Percentiles rank a stretch among this genome's conserved stretches.
These are phyloP conservation scores for Halocynthia roretzi DNA, from an alignment of 23 tunicate species.

Conservation along the genomic window DNA sequence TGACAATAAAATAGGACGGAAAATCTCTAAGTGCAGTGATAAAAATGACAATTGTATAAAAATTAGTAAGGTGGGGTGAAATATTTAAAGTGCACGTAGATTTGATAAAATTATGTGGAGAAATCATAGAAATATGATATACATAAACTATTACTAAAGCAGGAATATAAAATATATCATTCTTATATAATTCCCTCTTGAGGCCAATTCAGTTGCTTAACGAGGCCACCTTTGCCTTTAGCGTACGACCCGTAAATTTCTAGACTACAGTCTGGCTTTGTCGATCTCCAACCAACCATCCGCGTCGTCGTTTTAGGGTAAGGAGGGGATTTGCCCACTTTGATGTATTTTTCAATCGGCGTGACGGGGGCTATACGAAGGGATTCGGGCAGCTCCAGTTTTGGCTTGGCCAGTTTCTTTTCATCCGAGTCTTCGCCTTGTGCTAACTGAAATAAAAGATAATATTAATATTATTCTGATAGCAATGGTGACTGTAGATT, in stretches of 20 bases:
- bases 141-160: not conserved
- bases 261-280: constrained; percentile 68
- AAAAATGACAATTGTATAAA: no score
- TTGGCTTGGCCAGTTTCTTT: constrained; percentile 30
- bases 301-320: constrained; percentile 74
- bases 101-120: no score
- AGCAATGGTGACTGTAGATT: constrained; percentile 8
- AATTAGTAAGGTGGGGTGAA: no score
- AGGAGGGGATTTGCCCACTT: constrained; percentile 76
- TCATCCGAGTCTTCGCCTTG: constrained; percentile 13
- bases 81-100: no score
- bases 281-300: constrained; percentile 79
- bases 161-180: not conserved
- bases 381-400: constrained; percentile 75
- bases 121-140: no score
- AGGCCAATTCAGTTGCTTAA: constrained; percentile 86
- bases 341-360: constrained; percentile 86
- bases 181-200: constrained; percentile 42
- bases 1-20: no score
- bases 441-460: constrained; percentile 8
- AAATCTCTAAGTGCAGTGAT: no score
- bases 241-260: constrained; percentile 90
- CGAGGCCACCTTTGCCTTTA: constrained; percentile 75
- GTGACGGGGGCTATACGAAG: constrained; percentile 70
- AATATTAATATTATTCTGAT: not conserved